Base-by-base conservation (phyloP, 2,113 vertebrate species). In the Meles meles region DNA sequence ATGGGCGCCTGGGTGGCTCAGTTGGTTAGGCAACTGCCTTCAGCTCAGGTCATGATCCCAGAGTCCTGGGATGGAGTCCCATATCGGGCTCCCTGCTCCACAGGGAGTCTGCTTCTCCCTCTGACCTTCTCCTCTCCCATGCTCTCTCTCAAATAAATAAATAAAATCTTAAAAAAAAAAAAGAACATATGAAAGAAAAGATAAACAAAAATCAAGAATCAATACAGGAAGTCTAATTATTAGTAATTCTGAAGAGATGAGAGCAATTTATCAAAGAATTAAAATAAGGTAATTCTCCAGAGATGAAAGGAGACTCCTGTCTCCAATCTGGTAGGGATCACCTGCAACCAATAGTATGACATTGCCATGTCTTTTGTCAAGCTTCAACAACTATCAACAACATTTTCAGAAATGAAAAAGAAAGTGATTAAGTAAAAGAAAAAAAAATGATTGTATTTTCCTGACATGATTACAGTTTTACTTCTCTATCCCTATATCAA, bases 371-470 rank as follows among this genome's bases (percentile, higher is more conserved):
- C 12, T 77, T 94, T 87, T 85, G 86, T 59, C 2, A 96, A 57
- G 57, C 15, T 63, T 83, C 94, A 83, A n/a, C 74, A 96, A 87
- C 42, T 29, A 96, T 63, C 4, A 1, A 44, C 23, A 88, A 76
- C 49, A 85, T 69, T 95, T 97, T 67, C 44, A 81, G 61, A 72
- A 55, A 29, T 23, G 86, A 83, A 82, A 65, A 79, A 34, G 20
- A 14, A 91, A 79, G 14, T 63, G 37, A 92, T 80, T 81, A 96
- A 93, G 86, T 94, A 34, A 86, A 77, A 65, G 31, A 42, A 93
- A 96, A 88, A 94, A n/a, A 94, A 44, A 39, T 61, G 7, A 80
- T 88, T 94, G 8, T 18, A 3, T 77, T 95, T 83, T 71, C n/a
- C 83, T 72, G 31, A 63, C 29, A 65, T 65, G 5, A 61, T 91